phyloP scores from a whole-genome alignment of 1,140 invertebrate genomes.

The Bilobella aurantiaca region DNA sequence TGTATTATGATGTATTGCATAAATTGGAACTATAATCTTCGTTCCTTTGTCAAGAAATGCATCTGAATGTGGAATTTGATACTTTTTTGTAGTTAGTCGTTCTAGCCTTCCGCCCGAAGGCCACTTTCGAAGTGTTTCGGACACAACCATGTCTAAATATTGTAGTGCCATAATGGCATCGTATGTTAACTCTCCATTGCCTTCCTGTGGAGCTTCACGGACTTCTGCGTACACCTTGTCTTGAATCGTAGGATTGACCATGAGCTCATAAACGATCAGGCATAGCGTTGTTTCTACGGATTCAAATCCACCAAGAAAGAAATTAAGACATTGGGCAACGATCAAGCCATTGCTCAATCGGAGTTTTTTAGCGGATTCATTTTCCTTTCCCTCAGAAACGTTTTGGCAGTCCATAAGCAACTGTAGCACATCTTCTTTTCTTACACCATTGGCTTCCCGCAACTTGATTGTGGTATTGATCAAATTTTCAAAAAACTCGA shows the following conservation, averaged over 20 bases:
- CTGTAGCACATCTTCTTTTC: constrained; percentile 36
- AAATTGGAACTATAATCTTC: constrained; percentile 43
- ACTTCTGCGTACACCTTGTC: constrained; percentile 44
- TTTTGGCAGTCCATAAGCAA: constrained; percentile 43
- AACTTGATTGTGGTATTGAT: constrained; percentile 38
- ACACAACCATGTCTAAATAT: constrained; percentile 39
- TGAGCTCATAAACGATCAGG: constrained; percentile 45
- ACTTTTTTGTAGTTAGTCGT: constrained; percentile 6
- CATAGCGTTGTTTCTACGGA: constrained; percentile 47
- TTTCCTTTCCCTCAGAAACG: constrained; percentile 38
- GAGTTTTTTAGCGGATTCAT: constrained; percentile 12
- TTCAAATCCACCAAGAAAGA: constrained; percentile 62
- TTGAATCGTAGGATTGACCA: constrained; percentile 45
- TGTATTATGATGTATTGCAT: constrained; percentile 46
- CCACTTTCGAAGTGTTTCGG: constrained; percentile 21
- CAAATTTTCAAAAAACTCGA: constrained; percentile 38
- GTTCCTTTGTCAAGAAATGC: constrained; percentile 1
- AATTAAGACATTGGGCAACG: constrained; percentile 52
- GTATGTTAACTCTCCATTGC: constrained; percentile 38
- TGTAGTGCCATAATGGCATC: constrained; percentile 39
- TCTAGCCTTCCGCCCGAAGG: neutral
- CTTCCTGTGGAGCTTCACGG: constrained; percentile 32
- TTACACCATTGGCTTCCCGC: constrained; percentile 8
- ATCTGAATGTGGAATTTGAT: constrained; percentile 10
- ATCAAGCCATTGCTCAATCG: constrained; percentile 36